Evolutionary conservation across 2,113 vertebrate species (phyloP).

Genomic region (Pholis gunnellus): DNA sequence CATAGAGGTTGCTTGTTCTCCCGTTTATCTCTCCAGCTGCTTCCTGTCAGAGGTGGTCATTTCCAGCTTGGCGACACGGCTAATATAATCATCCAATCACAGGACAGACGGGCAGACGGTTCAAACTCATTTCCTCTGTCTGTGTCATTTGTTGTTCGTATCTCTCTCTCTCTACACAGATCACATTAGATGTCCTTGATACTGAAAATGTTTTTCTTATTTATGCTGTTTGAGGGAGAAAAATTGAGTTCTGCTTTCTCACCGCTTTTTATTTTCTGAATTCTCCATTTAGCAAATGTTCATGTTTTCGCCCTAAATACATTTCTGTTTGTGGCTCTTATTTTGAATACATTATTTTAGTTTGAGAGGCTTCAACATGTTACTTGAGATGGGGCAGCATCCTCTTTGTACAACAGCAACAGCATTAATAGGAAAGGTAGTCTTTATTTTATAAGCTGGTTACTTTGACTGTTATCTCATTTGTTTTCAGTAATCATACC

Average conservation of each 20-base stretch:
- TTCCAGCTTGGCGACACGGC: conserved; percentile 57
- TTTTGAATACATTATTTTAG: not conserved
- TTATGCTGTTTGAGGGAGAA: not conserved
- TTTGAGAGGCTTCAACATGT: not conserved
- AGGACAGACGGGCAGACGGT: conserved; percentile 41
- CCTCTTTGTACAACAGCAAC: not conserved
- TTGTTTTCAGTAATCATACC: not conserved
- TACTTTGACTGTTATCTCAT: not conserved
- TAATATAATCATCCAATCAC: conserved; percentile 69
- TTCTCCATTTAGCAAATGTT: not conserved
- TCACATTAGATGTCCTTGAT: conserved; percentile 20
- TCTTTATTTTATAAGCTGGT: not conserved
- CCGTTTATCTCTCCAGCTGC: conserved; percentile 61
- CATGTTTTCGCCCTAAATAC: not conserved
- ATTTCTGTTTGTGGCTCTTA: not conserved
- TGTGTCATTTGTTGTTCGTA: not conserved
- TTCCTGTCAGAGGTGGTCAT: conserved; percentile 66
- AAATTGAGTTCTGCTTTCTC: not conserved
- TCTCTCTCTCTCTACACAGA: conserved; percentile 3
- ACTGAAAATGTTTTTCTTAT: not conserved
- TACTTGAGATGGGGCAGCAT: not conserved
- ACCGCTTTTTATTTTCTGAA: not conserved
- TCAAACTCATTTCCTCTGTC: conserved; percentile 64
- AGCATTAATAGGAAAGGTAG: not conserved
- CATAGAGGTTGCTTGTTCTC: conserved; percentile 35